Conservation (phyloP, 2,797 vertebrate species). For the Hypotaenidia okinawae region DNA sequence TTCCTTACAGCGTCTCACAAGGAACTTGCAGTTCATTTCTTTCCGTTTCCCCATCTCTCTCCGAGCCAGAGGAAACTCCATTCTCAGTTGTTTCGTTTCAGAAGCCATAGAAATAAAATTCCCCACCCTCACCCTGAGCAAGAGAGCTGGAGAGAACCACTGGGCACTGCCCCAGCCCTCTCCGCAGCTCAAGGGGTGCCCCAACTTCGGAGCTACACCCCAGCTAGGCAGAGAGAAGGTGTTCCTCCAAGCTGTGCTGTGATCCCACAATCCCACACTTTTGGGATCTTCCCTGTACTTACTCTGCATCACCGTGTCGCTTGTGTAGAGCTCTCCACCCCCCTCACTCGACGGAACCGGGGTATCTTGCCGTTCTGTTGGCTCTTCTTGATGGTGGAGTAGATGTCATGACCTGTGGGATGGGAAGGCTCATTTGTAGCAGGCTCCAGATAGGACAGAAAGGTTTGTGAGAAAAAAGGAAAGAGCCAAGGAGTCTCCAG, state of each 20-base stretch:
- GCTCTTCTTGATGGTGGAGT: constrained; percentile 79
- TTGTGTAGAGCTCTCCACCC: constrained; percentile 73
- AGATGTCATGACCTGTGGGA: constrained; percentile 63
- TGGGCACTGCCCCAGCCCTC: not conserved
- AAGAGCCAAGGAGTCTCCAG: not conserved
- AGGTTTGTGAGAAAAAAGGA: not conserved
- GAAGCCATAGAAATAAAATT: not conserved
- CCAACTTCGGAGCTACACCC: not conserved
- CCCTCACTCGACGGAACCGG: constrained; percentile 75
- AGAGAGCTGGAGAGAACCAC: not conserved
- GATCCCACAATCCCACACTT: not conserved
- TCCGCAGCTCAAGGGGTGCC: not conserved
- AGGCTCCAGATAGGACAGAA: not conserved
- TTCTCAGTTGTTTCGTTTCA: not conserved
- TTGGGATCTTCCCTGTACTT: not conserved
- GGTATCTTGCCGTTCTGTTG: constrained; percentile 77
- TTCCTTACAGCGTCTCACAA: not conserved
- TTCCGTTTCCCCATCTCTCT: not conserved
- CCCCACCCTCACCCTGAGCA: not conserved
- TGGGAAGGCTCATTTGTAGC: not conserved
- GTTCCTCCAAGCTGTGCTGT: not conserved
- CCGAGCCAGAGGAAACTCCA: not conserved
- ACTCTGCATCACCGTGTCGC: constrained; percentile 78
- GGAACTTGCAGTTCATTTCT: not conserved
- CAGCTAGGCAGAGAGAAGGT: not conserved